Percentiles rank a stretch among this genome's conserved stretches.
Conservation (phyloP, 2,888 invertebrate genomes). For the Hemicrepidius hirtus region DNA sequence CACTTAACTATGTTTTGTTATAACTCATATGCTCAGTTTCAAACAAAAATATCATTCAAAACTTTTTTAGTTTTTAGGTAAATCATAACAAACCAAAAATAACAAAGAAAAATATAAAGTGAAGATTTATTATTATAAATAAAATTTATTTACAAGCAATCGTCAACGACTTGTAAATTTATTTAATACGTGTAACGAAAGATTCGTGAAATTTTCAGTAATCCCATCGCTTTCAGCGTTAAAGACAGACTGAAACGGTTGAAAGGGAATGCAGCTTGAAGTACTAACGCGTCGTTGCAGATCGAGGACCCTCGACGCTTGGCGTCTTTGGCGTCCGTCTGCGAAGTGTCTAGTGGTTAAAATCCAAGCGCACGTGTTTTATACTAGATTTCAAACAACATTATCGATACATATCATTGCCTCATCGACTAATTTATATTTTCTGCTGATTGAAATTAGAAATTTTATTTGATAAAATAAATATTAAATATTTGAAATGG, state of each 20-base stretch:
- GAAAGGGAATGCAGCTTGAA: conserved; percentile 37
- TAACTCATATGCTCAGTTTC: neutral
- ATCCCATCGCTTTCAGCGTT: conserved; percentile 22
- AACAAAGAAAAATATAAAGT: neutral
- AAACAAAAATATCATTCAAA: neutral
- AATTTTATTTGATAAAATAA: no score
- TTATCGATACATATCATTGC: no score
- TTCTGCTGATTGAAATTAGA: no score
- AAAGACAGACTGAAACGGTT: conserved; percentile 27
- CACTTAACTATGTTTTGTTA: neutral
- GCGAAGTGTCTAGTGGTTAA: conserved; percentile 26
- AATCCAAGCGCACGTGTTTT: conserved; percentile 21
- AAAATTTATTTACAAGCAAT: neutral
- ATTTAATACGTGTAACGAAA: conserved; percentile 6
- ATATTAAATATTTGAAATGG: no score
- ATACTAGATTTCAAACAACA: no score
- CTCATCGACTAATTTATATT: no score
- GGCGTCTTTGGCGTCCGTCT: conserved; percentile 29
- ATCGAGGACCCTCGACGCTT: conserved; percentile 36
- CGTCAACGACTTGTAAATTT: neutral
- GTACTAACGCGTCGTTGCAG: conserved; percentile 32
- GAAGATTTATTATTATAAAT: neutral
- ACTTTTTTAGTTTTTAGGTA: neutral
- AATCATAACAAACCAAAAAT: neutral
- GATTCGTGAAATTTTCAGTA: neutral